Percentiles rank a stretch among this genome's conserved stretches.
Conservation (phyloP, 1,140 invertebrate species). For the Elymnias hypermnestra region DNA sequence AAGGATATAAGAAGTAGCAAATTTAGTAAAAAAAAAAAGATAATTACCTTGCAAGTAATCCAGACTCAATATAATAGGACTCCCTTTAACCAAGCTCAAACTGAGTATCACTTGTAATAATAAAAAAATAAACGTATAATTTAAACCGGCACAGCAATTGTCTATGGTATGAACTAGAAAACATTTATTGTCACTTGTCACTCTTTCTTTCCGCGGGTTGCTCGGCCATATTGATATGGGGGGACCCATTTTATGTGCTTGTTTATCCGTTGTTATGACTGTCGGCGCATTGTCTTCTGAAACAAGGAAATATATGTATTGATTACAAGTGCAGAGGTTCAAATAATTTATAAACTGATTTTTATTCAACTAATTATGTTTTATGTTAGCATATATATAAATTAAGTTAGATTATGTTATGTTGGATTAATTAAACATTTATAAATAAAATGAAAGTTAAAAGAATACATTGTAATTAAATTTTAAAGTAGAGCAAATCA, state of each 20-base stretch:
- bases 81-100: constrained; percentile 43
- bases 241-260: constrained; percentile 10
- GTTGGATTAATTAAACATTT: too few relatives aligned
- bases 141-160: constrained; percentile 6
- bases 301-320: too few relatives aligned
- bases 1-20: too few relatives aligned
- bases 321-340: too few relatives aligned
- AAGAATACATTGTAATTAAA: too few relatives aligned
- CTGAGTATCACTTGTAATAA: constrained; percentile 20
- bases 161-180: constrained; percentile 6
- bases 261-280: neutral
- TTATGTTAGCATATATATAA: too few relatives aligned
- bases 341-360: too few relatives aligned
- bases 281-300: constrained; percentile 12
- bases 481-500: too few relatives aligned
- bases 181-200: constrained; percentile 7
- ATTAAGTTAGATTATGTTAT: too few relatives aligned
- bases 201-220: neutral
- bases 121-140: constrained; percentile 9
- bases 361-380: too few relatives aligned
- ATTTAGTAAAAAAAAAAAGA: too few relatives aligned
- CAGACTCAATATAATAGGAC: constrained; percentile 54
- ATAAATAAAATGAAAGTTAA: too few relatives aligned
- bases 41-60: constrained; percentile 60
- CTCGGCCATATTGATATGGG: constrained; percentile 10